These are phyloP conservation scores for Lanius collurio DNA, from an alignment of 2,113 vertebrate species.

Conservation along the genomic window DNA sequence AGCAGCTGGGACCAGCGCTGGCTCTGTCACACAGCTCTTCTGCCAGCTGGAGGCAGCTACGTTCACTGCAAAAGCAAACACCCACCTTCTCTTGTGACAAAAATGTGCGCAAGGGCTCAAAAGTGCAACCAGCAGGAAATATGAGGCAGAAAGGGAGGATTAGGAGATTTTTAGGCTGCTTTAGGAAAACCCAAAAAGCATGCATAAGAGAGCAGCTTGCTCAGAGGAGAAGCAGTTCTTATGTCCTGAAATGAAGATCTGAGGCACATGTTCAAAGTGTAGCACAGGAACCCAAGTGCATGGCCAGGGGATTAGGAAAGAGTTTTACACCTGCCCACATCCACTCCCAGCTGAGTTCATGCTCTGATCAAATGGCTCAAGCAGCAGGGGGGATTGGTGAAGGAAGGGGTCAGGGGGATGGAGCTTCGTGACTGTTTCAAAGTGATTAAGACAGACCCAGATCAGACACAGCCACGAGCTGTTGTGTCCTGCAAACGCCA, in stretches of 20 bases:
- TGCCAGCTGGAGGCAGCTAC: not conserved
- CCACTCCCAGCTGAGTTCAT: not conserved
- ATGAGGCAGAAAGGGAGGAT: not conserved
- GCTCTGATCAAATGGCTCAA: not conserved
- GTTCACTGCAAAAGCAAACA: not conserved
- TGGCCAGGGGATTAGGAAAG: not conserved
- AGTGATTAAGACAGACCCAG: not conserved
- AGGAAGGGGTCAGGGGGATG: not conserved
- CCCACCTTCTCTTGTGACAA: not conserved
- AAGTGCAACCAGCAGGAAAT: not conserved
- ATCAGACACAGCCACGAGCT: not conserved
- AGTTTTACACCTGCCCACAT: slow-evolving; percentile 13
- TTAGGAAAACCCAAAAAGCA: not conserved
- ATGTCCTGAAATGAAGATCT: not conserved
- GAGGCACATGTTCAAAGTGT: not conserved
- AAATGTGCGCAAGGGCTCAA: not conserved
- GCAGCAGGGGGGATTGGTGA: not conserved
- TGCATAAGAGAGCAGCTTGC: not conserved
- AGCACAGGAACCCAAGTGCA: not conserved
- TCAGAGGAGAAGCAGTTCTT: not conserved
- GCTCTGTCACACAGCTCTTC: not conserved
- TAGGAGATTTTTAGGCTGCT: slow-evolving; percentile 14
- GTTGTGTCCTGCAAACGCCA: not conserved
- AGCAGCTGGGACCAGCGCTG: not conserved
- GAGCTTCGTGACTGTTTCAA: not conserved